Percentiles rank a stretch among this genome's conserved stretches.
Evolutionary conservation across 37 sponge, comb jelly and placozoan species (phyloP).

Genomic region (Crambe crambe): DNA sequence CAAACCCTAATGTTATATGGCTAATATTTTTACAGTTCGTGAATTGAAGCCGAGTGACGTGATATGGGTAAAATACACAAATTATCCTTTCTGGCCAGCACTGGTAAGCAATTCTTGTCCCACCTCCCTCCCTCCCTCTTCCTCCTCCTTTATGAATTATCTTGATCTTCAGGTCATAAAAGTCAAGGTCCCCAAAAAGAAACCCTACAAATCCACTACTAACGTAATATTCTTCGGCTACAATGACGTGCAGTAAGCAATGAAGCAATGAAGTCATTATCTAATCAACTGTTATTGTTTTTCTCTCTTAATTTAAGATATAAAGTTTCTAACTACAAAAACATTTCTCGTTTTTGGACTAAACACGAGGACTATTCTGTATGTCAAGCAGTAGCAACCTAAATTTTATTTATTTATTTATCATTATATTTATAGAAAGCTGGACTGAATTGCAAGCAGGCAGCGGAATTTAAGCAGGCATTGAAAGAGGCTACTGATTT

Average conservation of each 20-base stretch:
- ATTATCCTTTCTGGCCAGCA: slow-evolving; percentile 57
- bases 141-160: background rate
- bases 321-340: background rate
- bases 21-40: slow-evolving; percentile 23
- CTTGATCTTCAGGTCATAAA: background rate
- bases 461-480: background rate
- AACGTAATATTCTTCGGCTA: slow-evolving; percentile 11
- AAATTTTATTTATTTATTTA: background rate
- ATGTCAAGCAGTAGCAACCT: background rate
- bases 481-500: background rate
- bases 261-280: background rate
- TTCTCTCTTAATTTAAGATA: background rate
- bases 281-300: background rate
- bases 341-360: slow-evolving; percentile 18
- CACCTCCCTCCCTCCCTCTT: background rate
- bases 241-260: background rate
- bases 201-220: background rate
- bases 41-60: slow-evolving; percentile 8
- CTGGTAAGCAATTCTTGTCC: slow-evolving; percentile 14
- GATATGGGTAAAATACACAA: slow-evolving; percentile 36
- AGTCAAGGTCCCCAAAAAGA: background rate
- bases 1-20: too few species aligned
- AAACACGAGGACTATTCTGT: slow-evolving; percentile 19
- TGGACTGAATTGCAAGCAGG: too few species aligned
- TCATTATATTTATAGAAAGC: background rate